Percentiles rank a stretch among this genome's conserved stretches.
Conservation (phyloP, 1,140 invertebrate genomes). For the Protaetia brevitarsis region DNA sequence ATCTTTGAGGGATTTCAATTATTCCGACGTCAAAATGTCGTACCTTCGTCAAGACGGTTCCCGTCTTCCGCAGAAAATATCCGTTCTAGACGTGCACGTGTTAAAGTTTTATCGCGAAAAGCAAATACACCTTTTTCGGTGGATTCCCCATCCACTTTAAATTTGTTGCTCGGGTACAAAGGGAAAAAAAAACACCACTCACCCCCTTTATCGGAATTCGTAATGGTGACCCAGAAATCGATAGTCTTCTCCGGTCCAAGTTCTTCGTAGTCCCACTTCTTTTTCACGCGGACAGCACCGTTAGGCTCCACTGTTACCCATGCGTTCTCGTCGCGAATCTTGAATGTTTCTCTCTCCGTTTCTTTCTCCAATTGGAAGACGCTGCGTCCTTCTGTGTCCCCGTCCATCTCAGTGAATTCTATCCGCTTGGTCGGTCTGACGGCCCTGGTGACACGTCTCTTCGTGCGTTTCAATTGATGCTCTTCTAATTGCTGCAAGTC, state of each 20-base stretch:
- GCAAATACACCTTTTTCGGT: not conserved
- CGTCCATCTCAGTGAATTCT: conserved; percentile 88
- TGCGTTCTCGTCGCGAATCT: conserved; percentile 87
- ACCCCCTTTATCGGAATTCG: conserved; percentile 82
- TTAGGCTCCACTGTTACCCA: conserved; percentile 91
- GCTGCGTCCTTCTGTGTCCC: conserved; percentile 79
- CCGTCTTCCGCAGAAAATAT: too few relatives aligned
- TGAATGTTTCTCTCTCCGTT: conserved; percentile 87
- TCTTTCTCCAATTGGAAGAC: conserved; percentile 91
- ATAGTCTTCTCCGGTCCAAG: conserved; percentile 93
- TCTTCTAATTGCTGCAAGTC: conserved; percentile 54
- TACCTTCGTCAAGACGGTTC: too few relatives aligned
- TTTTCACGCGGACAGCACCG: conserved; percentile 88
- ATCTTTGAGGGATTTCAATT: too few relatives aligned
- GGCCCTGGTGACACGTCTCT: conserved; percentile 79
- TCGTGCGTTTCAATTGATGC: conserved; percentile 62
- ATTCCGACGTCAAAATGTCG: too few relatives aligned
- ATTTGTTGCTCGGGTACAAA: not conserved
- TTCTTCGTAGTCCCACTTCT: conserved; percentile 96
- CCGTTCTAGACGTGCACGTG: too few relatives aligned
- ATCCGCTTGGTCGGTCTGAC: conserved; percentile 88
- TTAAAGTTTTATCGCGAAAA: not conserved
- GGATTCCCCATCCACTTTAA: too few relatives aligned
- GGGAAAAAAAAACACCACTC: conserved; percentile 49
- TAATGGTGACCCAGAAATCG: conserved; percentile 94